phyloP scores from a whole-genome alignment of 2,113 vertebrate species.

The Rynchops niger region DNA sequence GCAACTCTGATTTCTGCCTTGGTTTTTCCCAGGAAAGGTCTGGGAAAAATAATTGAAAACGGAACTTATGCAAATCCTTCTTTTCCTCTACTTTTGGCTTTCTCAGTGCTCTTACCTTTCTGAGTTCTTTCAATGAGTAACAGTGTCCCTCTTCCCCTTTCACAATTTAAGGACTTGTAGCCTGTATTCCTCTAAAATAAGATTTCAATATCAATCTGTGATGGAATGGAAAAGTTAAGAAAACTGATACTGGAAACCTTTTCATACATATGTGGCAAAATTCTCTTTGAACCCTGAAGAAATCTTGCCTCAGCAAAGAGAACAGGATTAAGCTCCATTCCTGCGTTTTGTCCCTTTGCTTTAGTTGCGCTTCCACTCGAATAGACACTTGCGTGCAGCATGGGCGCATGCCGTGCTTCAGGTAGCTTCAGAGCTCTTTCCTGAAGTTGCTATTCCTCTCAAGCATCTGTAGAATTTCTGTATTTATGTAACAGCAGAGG shows the following conservation, averaged over 20 bases:
- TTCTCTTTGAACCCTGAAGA: background rate
- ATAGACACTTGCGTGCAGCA: background rate
- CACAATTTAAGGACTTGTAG: background rate
- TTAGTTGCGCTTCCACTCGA: background rate
- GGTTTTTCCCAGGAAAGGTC: background rate
- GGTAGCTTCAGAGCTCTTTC: background rate
- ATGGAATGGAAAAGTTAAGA: background rate
- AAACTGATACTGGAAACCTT: background rate
- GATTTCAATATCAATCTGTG: background rate
- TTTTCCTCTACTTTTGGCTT: background rate
- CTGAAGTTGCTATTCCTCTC: background rate
- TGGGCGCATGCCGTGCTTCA: rapidly evolving
- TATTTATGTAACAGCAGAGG: constrained; percentile 51
- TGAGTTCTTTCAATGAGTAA: background rate
- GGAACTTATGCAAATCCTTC: background rate
- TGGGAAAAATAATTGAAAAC: background rate
- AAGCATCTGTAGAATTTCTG: background rate
- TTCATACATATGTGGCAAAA: background rate
- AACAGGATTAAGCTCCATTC: background rate
- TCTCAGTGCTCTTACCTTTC: background rate
- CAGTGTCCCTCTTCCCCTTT: background rate
- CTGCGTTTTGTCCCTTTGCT: background rate
- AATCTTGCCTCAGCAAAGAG: background rate
- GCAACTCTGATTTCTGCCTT: background rate
- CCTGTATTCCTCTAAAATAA: background rate